phyloP scores from a whole-genome alignment of 2,113 vertebrate genomes.

The Colossoma macropomum region DNA sequence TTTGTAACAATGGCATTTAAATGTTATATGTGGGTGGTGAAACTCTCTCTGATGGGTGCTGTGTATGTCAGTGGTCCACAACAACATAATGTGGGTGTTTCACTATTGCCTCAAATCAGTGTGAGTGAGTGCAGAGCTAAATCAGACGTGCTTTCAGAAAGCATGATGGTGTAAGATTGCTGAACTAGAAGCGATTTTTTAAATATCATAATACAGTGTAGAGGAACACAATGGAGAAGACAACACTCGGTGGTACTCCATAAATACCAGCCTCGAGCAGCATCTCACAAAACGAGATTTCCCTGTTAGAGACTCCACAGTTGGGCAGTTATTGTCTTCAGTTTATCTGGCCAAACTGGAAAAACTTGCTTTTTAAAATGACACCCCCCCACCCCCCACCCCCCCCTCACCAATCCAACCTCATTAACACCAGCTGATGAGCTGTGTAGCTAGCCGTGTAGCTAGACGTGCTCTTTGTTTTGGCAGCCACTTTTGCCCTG shows the following conservation, averaged over 20 bases:
- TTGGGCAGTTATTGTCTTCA: not conserved
- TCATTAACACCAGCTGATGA: not conserved
- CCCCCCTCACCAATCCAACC: not conserved
- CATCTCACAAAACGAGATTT: not conserved
- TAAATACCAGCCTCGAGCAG: not conserved
- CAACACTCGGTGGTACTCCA: too few relatives aligned
- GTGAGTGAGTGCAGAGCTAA: not conserved
- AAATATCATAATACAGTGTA: not conserved
- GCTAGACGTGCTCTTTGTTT: conserved; percentile 6
- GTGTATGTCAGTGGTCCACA: not conserved
- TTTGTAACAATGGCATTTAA: not conserved
- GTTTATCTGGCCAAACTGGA: not conserved
- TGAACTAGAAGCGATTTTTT: too few relatives aligned
- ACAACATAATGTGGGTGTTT: not conserved
- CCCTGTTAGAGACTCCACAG: not conserved
- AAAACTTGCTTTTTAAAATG: not conserved
- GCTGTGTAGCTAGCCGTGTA: not conserved
- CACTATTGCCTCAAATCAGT: not conserved
- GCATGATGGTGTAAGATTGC: too few relatives aligned
- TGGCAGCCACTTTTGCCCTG: not conserved
- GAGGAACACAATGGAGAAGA: too few relatives aligned
- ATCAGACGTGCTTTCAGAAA: not conserved
- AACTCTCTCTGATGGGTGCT: not conserved
- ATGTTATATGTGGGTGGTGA: not conserved
- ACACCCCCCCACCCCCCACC: not conserved